Evolutionary conservation across 2,888 invertebrate species (phyloP), one percentile per base, ranked within the genome.

Genomic region (Drosophila infuscata): DNA sequence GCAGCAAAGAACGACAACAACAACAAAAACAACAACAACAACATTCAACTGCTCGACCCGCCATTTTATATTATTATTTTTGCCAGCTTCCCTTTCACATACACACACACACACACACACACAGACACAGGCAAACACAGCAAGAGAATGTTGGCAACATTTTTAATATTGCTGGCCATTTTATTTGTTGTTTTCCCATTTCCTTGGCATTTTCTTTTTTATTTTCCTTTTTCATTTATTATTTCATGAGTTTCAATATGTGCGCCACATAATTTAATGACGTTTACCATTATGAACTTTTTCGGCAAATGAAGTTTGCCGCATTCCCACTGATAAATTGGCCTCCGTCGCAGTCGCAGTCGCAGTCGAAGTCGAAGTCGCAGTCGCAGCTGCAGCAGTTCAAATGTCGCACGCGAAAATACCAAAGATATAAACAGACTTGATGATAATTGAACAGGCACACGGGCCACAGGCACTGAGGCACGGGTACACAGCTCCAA

Each of bases 11-110:
- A 33, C 35, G 43, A 15, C 46, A 46, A 20, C 25, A 63, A 41
- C 38, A 65, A 41, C 29, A 70, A 46, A 48, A 56, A 54, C 52
- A n/a, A n/a, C 49, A 48, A 62, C 32, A 29, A 35, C 15, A 52
- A 17, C 36, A 35, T 36, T 29, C 54, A 54, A 29, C 54, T n/a
- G 43, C 70, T 52, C 76, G 70, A 68, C 61, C 69, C 87, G 74
- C 82, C 90, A 90, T 89, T 90, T 87, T 78, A 79, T 83, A 83
- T 87, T 85, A 81, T 89, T 88, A 79, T 79, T 86, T 86, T 73
- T 67, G 63, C 80, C 73, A 53, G 72, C 76, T 88, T 88, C 71
- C 70, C 53, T 56, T 30, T 43, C 54, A 60, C 48, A 64, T 38
- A 52, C 43, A 43, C n/a, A 41, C 41, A 41, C n/a, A 35, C 36